A percentile compares a stretch with the other conserved stretches of the same genome.
phyloP scores from a whole-genome alignment of 2,797 vertebrate genomes.

The Furcifer pardalis region DNA sequence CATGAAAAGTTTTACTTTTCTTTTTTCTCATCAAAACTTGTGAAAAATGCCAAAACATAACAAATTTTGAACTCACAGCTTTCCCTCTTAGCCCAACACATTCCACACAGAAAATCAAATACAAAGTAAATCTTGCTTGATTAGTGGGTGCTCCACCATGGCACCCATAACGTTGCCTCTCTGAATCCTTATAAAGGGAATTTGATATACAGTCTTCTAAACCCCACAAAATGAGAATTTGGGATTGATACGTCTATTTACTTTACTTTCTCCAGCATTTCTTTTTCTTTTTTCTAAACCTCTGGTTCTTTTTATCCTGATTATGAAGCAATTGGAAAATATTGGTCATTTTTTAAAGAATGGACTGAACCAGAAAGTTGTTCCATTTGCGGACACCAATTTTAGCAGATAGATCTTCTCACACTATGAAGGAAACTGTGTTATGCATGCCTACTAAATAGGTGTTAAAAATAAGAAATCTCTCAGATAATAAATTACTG shows the following conservation, averaged over 20 bases:
- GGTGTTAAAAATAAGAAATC: background rate
- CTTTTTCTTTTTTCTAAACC: background rate
- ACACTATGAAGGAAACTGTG: background rate
- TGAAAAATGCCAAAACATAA: background rate
- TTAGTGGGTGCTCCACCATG: too few species aligned
- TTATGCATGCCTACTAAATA: background rate
- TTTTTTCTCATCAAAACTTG: background rate
- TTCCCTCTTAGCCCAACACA: background rate
- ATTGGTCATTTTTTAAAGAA: background rate
- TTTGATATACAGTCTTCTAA: background rate
- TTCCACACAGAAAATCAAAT: background rate
- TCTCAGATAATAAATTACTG: background rate
- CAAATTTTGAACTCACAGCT: background rate
- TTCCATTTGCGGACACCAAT: background rate
- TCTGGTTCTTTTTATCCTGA: too few species aligned
- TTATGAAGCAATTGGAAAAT: background rate
- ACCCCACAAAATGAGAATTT: background rate
- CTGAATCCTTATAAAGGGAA: background rate
- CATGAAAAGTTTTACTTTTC: background rate
- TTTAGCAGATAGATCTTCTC: background rate
- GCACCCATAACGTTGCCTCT: background rate
- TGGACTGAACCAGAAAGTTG: background rate
- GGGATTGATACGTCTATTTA: background rate
- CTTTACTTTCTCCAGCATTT: background rate
- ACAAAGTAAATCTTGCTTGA: background rate